Conservation (phyloP, 1,140 invertebrate species). For the Whitmania pigra region DNA sequence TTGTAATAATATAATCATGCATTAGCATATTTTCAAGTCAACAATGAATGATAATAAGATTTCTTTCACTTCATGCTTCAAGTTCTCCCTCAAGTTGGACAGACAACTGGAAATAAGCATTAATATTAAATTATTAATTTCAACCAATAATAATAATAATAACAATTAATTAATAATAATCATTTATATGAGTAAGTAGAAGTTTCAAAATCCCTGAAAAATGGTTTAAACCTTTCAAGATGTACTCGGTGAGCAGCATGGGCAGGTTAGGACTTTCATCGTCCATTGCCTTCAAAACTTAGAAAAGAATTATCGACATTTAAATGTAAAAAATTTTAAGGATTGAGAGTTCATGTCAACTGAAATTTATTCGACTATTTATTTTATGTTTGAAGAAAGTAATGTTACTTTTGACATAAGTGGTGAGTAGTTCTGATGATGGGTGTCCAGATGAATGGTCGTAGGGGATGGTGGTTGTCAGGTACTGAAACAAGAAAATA, state of each 20-base stretch:
- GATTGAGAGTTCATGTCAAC: no score
- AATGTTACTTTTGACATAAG: conserved; percentile 89
- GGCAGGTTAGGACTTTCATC: conserved; percentile 96
- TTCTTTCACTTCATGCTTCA: no score
- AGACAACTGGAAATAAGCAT: no score
- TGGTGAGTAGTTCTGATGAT: conserved; percentile 75
- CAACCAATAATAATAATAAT: no score
- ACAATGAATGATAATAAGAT: no score
- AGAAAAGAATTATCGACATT: conserved; percentile 39
- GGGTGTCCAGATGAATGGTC: conserved; percentile 69
- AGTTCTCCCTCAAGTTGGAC: no score
- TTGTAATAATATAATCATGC: no score
- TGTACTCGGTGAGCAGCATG: conserved; percentile 92
- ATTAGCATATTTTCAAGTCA: no score
- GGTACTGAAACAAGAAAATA: conserved; percentile 52
- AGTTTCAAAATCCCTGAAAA: no score
- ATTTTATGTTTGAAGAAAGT: background rate
- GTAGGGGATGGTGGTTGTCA: conserved; percentile 92
- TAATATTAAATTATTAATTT: no score
- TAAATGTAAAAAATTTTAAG: background rate
- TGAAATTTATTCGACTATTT: background rate
- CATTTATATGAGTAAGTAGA: background rate
- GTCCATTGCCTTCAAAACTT: conserved; percentile 95
- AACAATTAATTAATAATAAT: no score
- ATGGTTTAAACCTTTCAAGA: conserved; percentile 66